A percentile compares a stretch with the other conserved stretches of the same genome.
phyloP scores from a whole-genome alignment of 1,140 invertebrate genomes.

The Melanaphis sacchari region DNA sequence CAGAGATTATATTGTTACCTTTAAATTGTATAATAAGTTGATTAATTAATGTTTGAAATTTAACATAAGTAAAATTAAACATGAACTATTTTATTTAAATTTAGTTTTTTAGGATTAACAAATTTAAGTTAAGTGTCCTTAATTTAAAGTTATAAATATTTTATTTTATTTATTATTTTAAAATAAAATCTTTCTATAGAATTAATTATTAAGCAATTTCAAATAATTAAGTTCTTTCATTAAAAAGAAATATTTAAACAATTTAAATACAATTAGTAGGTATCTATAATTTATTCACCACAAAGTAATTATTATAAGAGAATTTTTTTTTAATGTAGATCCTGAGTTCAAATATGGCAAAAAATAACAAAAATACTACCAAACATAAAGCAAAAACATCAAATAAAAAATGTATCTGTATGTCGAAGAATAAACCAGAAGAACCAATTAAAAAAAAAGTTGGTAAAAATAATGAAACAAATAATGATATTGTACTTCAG shows the following conservation, averaged over 20 bases:
- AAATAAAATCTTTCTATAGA: not conserved
- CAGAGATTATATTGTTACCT: too few relatives aligned
- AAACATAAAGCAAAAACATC: not conserved
- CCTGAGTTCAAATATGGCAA: not conserved
- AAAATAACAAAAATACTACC: not conserved
- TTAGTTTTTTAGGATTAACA: too few relatives aligned
- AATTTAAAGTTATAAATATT: not conserved
- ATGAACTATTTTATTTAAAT: too few relatives aligned
- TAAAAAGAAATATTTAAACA: not conserved
- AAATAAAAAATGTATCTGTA: not conserved
- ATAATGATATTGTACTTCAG: constrained; percentile 21
- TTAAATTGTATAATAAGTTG: too few relatives aligned
- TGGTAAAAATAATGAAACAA: not conserved
- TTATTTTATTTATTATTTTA: not conserved
- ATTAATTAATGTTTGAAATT: too few relatives aligned
- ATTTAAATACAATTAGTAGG: not conserved
- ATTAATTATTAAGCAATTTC: not conserved
- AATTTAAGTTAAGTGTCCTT: too few relatives aligned
- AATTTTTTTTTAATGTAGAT: constrained; percentile 54
- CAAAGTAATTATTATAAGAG: constrained; percentile 1
- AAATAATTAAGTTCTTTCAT: not conserved
- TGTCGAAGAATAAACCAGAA: not conserved
- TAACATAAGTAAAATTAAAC: too few relatives aligned
- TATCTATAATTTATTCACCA: not conserved
- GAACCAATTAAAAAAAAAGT: not conserved